phyloP scores from a whole-genome alignment of 2,888 invertebrate genomes.

The Metalampra italica region DNA sequence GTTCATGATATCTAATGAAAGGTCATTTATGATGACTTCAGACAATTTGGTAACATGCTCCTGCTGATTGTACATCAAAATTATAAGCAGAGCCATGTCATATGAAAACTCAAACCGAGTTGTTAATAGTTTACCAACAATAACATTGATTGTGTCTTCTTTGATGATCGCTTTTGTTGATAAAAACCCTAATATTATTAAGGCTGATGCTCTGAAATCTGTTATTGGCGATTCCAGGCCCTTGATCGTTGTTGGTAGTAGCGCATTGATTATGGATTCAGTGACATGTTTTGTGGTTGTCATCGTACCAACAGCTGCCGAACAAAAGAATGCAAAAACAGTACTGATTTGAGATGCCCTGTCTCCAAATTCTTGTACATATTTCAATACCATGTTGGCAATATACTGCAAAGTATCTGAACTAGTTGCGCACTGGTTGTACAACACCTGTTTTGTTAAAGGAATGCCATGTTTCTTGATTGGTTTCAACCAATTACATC shows the following conservation, averaged over 20 bases:
- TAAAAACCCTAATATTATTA: slow-evolving; percentile 85
- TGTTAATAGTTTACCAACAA: slow-evolving; percentile 67
- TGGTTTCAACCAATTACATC: slow-evolving; percentile 87
- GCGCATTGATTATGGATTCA: slow-evolving; percentile 82
- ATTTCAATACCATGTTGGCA: slow-evolving; percentile 44
- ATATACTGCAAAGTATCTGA: slow-evolving; percentile 54
- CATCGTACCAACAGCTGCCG: slow-evolving; percentile 84
- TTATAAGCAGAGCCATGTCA: slow-evolving; percentile 82
- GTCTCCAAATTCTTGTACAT: slow-evolving; percentile 78
- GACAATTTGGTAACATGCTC: slow-evolving; percentile 68
- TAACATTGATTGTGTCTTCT: slow-evolving; percentile 79
- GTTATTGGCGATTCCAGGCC: slow-evolving; percentile 82
- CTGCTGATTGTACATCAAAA: slow-evolving; percentile 85
- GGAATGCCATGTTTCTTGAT: slow-evolving; percentile 87
- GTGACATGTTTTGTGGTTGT: slow-evolving; percentile 74
- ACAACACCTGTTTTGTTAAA: slow-evolving; percentile 83
- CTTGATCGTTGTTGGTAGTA: slow-evolving; percentile 84
- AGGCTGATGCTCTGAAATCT: slow-evolving; percentile 86
- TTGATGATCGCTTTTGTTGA: slow-evolving; percentile 82
- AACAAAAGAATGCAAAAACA: slow-evolving; percentile 89
- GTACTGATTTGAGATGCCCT: slow-evolving; percentile 81
- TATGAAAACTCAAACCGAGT: slow-evolving; percentile 59
- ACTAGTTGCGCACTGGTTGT: slow-evolving; percentile 83
- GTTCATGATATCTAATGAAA: slow-evolving; percentile 54
- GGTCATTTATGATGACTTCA: slow-evolving; percentile 68